Conservation (phyloP, 2,113 vertebrate genomes). For the Dicaeum eximium region DNA sequence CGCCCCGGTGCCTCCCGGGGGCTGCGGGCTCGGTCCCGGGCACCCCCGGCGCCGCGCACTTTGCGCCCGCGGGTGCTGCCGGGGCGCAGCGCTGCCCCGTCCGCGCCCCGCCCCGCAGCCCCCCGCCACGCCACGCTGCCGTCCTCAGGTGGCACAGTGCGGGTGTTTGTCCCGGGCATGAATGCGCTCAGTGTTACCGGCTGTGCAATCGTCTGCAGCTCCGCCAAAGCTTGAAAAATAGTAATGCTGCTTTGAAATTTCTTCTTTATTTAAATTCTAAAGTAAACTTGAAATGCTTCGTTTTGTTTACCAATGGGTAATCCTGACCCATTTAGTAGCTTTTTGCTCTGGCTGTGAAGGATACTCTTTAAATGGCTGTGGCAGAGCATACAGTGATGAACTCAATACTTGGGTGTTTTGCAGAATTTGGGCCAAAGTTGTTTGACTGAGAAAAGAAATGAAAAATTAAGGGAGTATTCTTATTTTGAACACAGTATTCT, state of each 20-base stretch:
- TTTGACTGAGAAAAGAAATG: not conserved
- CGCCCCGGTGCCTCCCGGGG: not conserved
- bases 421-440: not conserved
- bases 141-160: conserved; percentile 59
- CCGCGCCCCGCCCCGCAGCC: not conserved
- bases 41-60: accelerated
- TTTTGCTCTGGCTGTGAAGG: not conserved
- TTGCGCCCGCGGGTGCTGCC: not conserved
- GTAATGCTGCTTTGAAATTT: not conserved
- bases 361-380: not conserved
- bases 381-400: not conserved
- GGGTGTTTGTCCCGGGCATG: not conserved
- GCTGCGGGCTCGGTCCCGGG: not conserved
- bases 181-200: not conserved
- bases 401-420: not conserved
- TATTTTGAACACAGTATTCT: not conserved
- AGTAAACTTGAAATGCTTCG: not conserved
- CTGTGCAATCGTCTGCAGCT: not conserved
- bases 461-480: not conserved
- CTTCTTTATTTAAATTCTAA: conserved; percentile 31
- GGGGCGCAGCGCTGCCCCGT: not conserved
- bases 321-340: not conserved
- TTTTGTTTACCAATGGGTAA: not conserved
- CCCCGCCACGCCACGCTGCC: conserved; percentile 57
- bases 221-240: not conserved